Conservation (phyloP, 2,888 invertebrate genomes). For the Melikaiella ostensackeni region DNA sequence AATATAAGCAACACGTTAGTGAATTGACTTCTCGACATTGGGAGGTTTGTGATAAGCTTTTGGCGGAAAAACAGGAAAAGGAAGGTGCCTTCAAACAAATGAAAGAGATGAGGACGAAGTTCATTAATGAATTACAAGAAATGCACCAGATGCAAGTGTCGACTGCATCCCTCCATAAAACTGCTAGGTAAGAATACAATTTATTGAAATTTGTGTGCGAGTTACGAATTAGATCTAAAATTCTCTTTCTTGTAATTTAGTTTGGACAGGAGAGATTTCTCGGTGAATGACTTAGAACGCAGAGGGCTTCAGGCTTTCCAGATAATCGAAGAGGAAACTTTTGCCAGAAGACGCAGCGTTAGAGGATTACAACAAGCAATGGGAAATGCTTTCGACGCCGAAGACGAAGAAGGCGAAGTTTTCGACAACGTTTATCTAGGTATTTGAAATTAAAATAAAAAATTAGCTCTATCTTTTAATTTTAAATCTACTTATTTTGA, state of each 20-base stretch:
- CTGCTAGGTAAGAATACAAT: constrained; percentile 58
- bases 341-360: constrained; percentile 68
- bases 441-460: constrained; percentile 45
- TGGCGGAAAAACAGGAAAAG: constrained; percentile 80
- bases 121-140: constrained; percentile 42
- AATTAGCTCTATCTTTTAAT: background rate
- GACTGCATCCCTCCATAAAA: constrained; percentile 53
- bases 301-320: constrained; percentile 55
- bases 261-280: constrained; percentile 61
- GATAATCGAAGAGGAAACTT: constrained; percentile 63
- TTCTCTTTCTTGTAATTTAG: constrained; percentile 50
- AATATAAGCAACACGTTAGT: constrained; percentile 79
- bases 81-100: constrained; percentile 78
- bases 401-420: constrained; percentile 91
- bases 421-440: constrained; percentile 89
- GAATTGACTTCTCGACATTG: constrained; percentile 80
- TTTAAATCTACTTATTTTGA: constrained; percentile 32
- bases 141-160: constrained; percentile 41
- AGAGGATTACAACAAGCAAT: constrained; percentile 71
- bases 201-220: constrained; percentile 25
- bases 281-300: constrained; percentile 47
- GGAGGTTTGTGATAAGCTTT: constrained; percentile 81
- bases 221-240: constrained; percentile 15
- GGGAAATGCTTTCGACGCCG: constrained; percentile 77
- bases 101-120: constrained; percentile 55